Evolutionary conservation across 2,113 vertebrate genomes (phyloP), one percentile per base, ranked within the genome.

Genomic region (Axis porcinus): DNA sequence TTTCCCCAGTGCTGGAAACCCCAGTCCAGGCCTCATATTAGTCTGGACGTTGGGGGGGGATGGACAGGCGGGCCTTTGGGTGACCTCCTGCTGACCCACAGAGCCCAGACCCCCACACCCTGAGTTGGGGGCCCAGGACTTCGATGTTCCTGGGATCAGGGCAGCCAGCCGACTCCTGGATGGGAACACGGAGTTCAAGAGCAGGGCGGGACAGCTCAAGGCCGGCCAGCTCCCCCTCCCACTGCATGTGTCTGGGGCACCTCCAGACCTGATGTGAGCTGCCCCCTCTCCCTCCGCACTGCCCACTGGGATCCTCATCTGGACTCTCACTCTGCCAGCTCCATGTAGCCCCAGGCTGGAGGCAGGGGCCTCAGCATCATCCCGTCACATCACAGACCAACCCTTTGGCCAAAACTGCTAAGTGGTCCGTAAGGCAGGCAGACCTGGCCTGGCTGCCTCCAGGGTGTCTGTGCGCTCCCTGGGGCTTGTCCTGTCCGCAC

Each of bases 21-120:
- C 70, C 36, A 7, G 23, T 25, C 70, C 70, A 76, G 36, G 23
- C 70, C 70, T 43, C 70, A 13, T 58, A 17, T 67, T 67, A 52
- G 45, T 43, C 78, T 52, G 47, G 60, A 19, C 36, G 5, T 21
- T 25, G 15, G 7, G 28, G 25, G 14, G 12, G 28, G 45, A 25
- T n/a, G 16, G 60, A 17, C 57, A 85, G 86, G 62, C 25, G 15
- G 52, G 40, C 79, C 62, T 87, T 60, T 79, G 45, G 16, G 54
- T 79, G 81, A 76, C 79, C 62, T 92, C 33, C 81, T 67, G 30
- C 86, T 74, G 62, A 87, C 64, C 84, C 57, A 76, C 79, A 94
- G 36, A 62, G 47, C 62, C 58, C 70, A 91, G 52, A 40, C 2
- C 19, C 79, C 40, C 58, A 62, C 47, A 45, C 40, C 47, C 60